These are phyloP conservation scores for Cistogaster globosa DNA, from an alignment of 2,888 invertebrate species.

Conservation along the genomic window DNA sequence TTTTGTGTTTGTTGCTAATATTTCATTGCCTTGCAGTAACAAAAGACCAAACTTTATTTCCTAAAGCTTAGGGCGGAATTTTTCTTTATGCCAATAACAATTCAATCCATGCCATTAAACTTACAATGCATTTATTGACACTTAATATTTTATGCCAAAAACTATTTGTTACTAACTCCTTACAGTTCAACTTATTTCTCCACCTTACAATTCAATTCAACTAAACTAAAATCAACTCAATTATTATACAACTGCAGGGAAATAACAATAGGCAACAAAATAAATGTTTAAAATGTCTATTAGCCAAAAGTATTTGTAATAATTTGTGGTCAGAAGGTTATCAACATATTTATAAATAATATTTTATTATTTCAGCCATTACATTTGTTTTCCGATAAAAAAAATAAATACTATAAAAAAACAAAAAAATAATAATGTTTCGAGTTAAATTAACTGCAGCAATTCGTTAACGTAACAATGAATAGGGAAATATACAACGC, in stretches of 20 bases:
- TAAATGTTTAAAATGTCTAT: constrained; percentile 67
- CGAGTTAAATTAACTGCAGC: constrained; percentile 23
- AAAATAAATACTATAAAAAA: background rate
- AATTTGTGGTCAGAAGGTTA: constrained; percentile 71
- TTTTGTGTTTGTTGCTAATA: constrained; percentile 12
- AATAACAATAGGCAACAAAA: constrained; percentile 55
- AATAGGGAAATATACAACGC: background rate
- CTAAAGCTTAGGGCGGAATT: constrained; percentile 50
- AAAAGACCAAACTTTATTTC: constrained; percentile 50
- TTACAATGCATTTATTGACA: constrained; percentile 64
- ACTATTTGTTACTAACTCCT: constrained; percentile 28
- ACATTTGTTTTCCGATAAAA: constrained; percentile 17
- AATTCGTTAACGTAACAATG: constrained; percentile 36
- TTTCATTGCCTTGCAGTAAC: constrained; percentile 49
- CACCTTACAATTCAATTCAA: constrained; percentile 12
- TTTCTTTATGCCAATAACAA: constrained; percentile 55
- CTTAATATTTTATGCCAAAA: constrained; percentile 65
- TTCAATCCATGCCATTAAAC: constrained; percentile 11
- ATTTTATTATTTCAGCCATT: constrained; percentile 64
- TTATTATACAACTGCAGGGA: background rate
- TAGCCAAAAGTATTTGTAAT: constrained; percentile 67
- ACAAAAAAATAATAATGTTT: constrained; percentile 7
- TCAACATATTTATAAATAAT: constrained; percentile 72
- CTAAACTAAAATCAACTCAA: constrained; percentile 27
- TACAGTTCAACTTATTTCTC: background rate